These are phyloP conservation scores for Diplolepis rosae DNA, from an alignment of 2,888 invertebrate genomes.

Conservation along the genomic window DNA sequence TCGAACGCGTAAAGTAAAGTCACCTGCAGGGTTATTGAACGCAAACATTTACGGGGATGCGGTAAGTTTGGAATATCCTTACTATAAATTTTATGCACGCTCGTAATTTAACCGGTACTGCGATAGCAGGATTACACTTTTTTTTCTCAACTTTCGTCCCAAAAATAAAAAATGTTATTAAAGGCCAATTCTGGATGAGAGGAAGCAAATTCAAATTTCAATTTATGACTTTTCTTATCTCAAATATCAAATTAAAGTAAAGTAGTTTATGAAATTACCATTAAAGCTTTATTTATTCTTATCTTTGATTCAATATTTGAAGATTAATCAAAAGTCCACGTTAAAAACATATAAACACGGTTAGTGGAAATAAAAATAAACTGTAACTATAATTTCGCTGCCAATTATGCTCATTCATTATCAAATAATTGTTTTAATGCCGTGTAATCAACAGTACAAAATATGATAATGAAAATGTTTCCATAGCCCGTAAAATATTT, in stretches of 20 bases:
- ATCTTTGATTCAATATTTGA: too few species aligned
- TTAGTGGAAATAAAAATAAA: too few species aligned
- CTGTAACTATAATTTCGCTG: too few species aligned
- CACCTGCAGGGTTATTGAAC: conserved; percentile 29
- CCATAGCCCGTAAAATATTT: conserved; percentile 56
- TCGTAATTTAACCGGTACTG: background rate
- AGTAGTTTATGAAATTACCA: too few species aligned
- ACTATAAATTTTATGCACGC: conserved; percentile 16
- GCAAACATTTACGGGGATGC: conserved; percentile 17
- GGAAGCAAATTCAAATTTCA: background rate
- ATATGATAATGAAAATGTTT: conserved; percentile 46
- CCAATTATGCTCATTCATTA: conserved; percentile 63
- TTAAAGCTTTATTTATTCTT: background rate
- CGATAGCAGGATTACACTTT: background rate
- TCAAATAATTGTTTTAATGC: conserved; percentile 60
- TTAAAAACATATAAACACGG: too few species aligned
- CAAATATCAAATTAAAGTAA: too few species aligned
- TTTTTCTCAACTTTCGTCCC: background rate
- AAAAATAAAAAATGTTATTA: conserved; percentile 5
- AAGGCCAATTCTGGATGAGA: background rate
- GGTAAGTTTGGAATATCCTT: conserved; percentile 27
- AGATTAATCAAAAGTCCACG: too few species aligned
- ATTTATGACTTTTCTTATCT: background rate
- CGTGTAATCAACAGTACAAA: conserved; percentile 45
- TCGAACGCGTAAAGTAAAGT: conserved; percentile 64